Percentiles rank a stretch among this genome's conserved stretches.
These are phyloP conservation scores for Pseudomyrmex sp. DNA, from an alignment of 1,140 invertebrate species.

Conservation along the genomic window DNA sequence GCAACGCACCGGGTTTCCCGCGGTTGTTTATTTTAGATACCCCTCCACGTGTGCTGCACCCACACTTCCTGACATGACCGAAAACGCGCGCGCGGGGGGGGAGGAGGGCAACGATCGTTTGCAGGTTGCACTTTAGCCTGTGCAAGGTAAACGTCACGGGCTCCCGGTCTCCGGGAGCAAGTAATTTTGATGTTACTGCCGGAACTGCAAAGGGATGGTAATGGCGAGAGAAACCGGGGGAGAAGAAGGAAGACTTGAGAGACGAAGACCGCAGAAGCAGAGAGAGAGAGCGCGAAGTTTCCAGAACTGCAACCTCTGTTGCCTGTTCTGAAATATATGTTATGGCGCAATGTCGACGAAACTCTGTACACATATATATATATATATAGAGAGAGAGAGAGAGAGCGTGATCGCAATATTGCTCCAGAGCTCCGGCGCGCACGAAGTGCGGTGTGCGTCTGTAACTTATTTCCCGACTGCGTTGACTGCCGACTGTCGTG, in stretches of 20 bases:
- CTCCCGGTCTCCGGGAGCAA: conserved; percentile 12
- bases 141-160: conserved; percentile 10
- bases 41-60: no score
- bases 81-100: neutral
- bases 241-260: neutral
- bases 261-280: conserved; percentile 7
- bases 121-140: conserved; percentile 14
- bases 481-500: conserved; percentile 55
- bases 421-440: neutral
- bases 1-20: neutral
- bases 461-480: conserved; percentile 54
- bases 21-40: conserved; percentile 21
- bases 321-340: conserved; percentile 40
- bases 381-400: no score
- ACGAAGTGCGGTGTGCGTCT: conserved; percentile 40
- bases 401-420: conserved; percentile 37
- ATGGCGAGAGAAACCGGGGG: neutral
- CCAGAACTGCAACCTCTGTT: conserved; percentile 51
- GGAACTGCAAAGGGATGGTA: conserved; percentile 35
- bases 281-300: conserved; percentile 22
- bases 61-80: neutral
- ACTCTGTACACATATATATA: neutral
- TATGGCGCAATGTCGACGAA: conserved; percentile 32
- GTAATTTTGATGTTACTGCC: conserved; percentile 47
- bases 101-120: conserved; percentile 14